Conservation (phyloP, 2,888 invertebrate genomes). For the Tenodera sinensis region DNA sequence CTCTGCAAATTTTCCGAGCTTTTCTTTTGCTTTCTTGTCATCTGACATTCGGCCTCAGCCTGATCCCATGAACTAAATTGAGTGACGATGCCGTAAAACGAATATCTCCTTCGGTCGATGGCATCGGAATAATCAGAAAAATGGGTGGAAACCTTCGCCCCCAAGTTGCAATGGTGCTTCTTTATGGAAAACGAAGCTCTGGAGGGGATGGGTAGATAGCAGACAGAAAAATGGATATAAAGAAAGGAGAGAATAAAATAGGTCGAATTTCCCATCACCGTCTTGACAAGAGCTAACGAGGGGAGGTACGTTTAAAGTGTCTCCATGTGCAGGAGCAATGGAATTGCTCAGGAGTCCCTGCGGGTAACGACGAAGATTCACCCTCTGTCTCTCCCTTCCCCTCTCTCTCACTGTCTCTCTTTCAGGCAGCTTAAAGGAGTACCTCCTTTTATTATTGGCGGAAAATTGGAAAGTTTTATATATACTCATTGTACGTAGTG, state of each 20-base stretch:
- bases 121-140: background rate
- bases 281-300: constrained; percentile 16
- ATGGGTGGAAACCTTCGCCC: background rate
- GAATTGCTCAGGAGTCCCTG: constrained; percentile 1
- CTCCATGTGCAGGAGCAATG: background rate
- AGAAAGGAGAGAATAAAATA: background rate
- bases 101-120: background rate
- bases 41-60: background rate
- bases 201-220: background rate
- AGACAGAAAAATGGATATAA: background rate
- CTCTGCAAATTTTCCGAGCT: background rate
- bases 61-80: background rate
- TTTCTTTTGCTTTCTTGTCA: no score
- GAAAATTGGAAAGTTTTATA: constrained; percentile 18
- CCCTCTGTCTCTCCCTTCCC: background rate
- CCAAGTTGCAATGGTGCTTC: background rate
- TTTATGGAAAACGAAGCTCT: background rate
- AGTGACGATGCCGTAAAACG: background rate
- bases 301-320: constrained; percentile 4
- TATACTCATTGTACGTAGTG: background rate
- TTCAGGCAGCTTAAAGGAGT: background rate
- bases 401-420: no score
- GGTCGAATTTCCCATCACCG: constrained; percentile 13
- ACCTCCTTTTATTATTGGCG: constrained; percentile 13
- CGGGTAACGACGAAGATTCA: background rate